Conservation (phyloP, 2,888 invertebrate genomes). For the Lochmaea crataegi region DNA sequence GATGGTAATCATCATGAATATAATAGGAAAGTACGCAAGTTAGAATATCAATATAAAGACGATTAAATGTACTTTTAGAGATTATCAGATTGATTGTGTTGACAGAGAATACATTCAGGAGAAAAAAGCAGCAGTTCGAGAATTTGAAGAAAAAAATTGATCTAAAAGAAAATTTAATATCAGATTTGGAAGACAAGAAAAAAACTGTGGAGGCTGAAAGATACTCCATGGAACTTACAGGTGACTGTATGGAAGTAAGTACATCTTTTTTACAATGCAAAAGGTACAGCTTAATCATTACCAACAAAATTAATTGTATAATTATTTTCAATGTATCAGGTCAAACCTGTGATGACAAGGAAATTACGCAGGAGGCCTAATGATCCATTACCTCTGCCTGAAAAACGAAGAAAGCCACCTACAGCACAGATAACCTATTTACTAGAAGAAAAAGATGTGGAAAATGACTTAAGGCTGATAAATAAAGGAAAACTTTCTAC, state of each 20-base stretch:
- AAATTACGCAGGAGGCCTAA: slow-evolving; percentile 93
- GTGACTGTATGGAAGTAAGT: slow-evolving; percentile 54
- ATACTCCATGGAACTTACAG: slow-evolving; percentile 88
- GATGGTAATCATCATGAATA: slow-evolving; percentile 83
- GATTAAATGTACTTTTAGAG: slow-evolving; percentile 80
- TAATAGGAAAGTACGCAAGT: slow-evolving; percentile 80
- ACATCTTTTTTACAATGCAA: not conserved
- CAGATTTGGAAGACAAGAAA: slow-evolving; percentile 93
- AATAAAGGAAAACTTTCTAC: slow-evolving; percentile 69
- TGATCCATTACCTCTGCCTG: slow-evolving; percentile 90
- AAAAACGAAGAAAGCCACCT: slow-evolving; percentile 87
- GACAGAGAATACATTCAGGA: slow-evolving; percentile 90
- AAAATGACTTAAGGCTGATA: slow-evolving; percentile 81
- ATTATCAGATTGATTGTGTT: slow-evolving; percentile 86
- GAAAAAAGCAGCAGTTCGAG: slow-evolving; percentile 88
- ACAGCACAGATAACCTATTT: slow-evolving; percentile 87
- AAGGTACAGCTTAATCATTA: not conserved
- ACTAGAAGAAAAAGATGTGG: slow-evolving; percentile 90
- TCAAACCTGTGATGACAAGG: slow-evolving; percentile 96
- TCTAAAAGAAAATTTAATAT: slow-evolving; percentile 86
- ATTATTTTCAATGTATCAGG: slow-evolving; percentile 54
- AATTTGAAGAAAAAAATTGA: slow-evolving; percentile 96
- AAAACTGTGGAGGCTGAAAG: slow-evolving; percentile 90
- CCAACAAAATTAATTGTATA: too few relatives aligned
- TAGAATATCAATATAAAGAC: slow-evolving; percentile 87